phyloP scores from a whole-genome alignment of 2,113 vertebrate species.

The Peromyscus californicus region DNA sequence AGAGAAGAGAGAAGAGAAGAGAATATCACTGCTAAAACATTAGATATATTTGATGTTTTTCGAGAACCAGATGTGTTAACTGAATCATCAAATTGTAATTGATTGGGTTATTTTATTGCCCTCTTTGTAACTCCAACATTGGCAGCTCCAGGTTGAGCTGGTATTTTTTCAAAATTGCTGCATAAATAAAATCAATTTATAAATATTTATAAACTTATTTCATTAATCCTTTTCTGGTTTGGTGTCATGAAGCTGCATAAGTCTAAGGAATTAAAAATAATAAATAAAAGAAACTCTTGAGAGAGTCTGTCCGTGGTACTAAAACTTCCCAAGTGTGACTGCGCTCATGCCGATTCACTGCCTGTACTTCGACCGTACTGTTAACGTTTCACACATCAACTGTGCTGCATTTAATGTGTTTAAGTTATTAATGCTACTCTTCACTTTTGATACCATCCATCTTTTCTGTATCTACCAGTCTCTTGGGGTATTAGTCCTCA shows the following conservation, averaged over 20 bases:
- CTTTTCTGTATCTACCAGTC: background rate
- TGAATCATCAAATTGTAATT: conserved; percentile 45
- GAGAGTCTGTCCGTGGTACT: conserved; percentile 52
- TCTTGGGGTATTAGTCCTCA: background rate
- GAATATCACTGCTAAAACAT: conserved; percentile 34
- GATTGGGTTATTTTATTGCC: background rate
- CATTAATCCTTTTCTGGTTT: conserved; percentile 77
- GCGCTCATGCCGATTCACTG: background rate
- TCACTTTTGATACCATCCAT: background rate
- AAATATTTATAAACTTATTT: conserved; percentile 76
- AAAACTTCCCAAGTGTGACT: conserved; percentile 53
- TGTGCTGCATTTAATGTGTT: background rate
- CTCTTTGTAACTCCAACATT: conserved; percentile 34
- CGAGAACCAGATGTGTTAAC: conserved; percentile 63
- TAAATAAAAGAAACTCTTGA: conserved; percentile 63
- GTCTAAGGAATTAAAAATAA: conserved; percentile 78
- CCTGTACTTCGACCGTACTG: conserved; percentile 9
- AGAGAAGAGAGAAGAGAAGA: too few species aligned
- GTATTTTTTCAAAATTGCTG: conserved; percentile 38
- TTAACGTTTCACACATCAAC: background rate
- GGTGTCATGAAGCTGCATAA: conserved; percentile 79
- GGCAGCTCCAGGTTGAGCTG: conserved; percentile 24
- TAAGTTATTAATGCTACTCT: background rate
- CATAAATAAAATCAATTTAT: conserved; percentile 68
- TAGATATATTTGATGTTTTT: conserved; percentile 50